phyloP scores from a whole-genome alignment of 2,888 invertebrate species.

The Ferdinandea cuprea region DNA sequence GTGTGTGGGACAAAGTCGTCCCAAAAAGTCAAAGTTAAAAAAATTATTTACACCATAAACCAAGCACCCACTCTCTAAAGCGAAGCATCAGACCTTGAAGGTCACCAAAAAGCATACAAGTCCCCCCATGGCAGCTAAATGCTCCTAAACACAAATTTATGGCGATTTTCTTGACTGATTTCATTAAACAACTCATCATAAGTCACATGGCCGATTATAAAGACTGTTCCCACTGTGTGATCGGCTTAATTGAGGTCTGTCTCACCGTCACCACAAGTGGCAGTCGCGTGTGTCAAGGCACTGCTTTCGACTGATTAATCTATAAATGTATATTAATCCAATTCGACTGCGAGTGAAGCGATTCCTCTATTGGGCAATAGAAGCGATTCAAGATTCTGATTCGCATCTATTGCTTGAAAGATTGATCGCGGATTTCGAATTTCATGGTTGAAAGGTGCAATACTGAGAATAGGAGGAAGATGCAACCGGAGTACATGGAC shows the following conservation, averaged over 20 bases:
- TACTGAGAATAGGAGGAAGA: constrained; percentile 31
- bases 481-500: constrained; percentile 55
- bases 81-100: constrained; percentile 64
- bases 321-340: background rate
- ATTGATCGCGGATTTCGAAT: constrained; percentile 62
- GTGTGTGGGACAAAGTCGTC: constrained; percentile 26
- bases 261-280: constrained; percentile 23
- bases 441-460: constrained; percentile 73
- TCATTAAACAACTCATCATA: constrained; percentile 41
- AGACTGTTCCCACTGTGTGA: constrained; percentile 36
- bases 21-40: constrained; percentile 57
- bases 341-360: constrained; percentile 1
- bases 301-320: background rate
- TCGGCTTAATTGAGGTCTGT: constrained; percentile 36
- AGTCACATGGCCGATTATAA: constrained; percentile 40
- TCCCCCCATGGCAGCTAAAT: background rate
- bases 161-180: constrained; percentile 65
- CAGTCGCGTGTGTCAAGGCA: constrained; percentile 15
- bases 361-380: constrained; percentile 23
- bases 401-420: constrained; percentile 44
- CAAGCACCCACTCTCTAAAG: constrained; percentile 52
- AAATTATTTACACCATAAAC: constrained; percentile 60
- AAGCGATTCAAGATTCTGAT: constrained; percentile 21
- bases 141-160: constrained; percentile 29
- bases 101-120: constrained; percentile 29